Evolutionary conservation across 2,113 vertebrate genomes (phyloP).

Genomic region (Lota lota): DNA sequence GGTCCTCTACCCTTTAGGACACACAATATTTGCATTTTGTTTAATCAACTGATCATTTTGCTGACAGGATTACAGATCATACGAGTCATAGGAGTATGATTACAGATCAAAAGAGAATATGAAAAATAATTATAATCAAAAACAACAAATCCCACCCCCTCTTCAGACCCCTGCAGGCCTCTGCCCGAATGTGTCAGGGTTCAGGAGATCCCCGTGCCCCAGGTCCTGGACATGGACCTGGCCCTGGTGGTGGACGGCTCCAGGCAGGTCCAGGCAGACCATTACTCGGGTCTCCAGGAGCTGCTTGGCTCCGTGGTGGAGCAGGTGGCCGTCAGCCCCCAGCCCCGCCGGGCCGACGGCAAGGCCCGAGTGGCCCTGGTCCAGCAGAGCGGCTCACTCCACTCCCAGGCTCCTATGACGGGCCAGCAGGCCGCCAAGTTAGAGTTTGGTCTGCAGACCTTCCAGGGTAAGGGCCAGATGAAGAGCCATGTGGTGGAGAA

Average conservation of each 20-base stretch:
- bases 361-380: constrained; percentile 75
- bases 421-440: constrained; percentile 36
- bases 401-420: constrained; percentile 44
- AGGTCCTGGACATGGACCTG: constrained; percentile 75
- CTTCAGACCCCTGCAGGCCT: constrained; percentile 78
- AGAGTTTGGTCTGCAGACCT: constrained; percentile 75
- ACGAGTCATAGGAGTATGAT: too few species aligned
- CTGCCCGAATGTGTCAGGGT: constrained; percentile 51
- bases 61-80: too few species aligned
- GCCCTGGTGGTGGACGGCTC: constrained; percentile 81
- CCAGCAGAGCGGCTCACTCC: constrained; percentile 60
- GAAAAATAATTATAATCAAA: too few species aligned
- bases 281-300: constrained; percentile 69
- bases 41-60: too few species aligned
- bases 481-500: constrained; percentile 66
- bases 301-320: constrained; percentile 76
- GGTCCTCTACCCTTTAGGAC: too few species aligned
- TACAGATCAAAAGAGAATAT: too few species aligned
- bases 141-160: neutral
- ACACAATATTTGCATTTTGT: too few species aligned
- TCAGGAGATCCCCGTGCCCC: constrained; percentile 17
- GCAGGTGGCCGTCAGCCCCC: constrained; percentile 69
- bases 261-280: constrained; percentile 57
- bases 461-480: constrained; percentile 60
- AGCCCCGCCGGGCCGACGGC: constrained; percentile 29